Evolutionary conservation across 2,797 vertebrate genomes (phyloP).

Genomic region (Halcyon leucocephala): DNA sequence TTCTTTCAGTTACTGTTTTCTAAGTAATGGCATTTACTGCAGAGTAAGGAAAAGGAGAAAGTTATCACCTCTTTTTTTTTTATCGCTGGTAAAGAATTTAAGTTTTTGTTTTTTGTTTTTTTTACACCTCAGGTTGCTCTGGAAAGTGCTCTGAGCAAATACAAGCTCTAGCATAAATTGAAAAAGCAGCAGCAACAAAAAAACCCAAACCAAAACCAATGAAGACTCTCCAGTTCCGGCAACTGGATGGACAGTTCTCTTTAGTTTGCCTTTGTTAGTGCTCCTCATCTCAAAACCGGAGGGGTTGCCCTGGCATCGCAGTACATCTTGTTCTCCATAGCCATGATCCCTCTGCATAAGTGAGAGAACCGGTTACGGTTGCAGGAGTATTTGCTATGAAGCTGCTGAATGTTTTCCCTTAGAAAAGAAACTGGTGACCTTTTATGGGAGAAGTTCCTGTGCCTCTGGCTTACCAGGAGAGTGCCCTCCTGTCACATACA

Average conservation of each 20-base stretch:
- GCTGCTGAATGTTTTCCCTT: neutral
- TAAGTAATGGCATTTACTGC: neutral
- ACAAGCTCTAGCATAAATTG: neutral
- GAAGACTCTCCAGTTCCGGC: neutral
- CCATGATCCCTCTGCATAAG: neutral
- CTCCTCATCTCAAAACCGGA: neutral
- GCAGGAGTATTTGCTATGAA: neutral
- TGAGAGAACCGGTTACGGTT: fast-evolving
- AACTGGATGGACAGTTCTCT: neutral
- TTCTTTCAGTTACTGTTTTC: neutral
- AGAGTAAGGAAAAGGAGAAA: neutral
- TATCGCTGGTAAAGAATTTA: no score
- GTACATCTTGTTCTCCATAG: neutral
- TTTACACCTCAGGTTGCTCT: neutral
- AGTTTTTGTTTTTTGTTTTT: neutral
- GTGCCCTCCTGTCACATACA: neutral
- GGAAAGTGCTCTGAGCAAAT: neutral
- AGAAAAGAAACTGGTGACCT: neutral
- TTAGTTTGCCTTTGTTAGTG: neutral
- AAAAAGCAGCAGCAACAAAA: neutral
- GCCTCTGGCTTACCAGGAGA: neutral
- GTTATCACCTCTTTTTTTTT: no score
- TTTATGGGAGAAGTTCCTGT: neutral
- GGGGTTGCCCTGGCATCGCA: neutral
- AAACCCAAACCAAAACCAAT: no score